A percentile compares a stretch with the other conserved stretches of the same genome.
Evolutionary conservation across 2,888 invertebrate species (phyloP).

Genomic region (Lapara coniferarum): DNA sequence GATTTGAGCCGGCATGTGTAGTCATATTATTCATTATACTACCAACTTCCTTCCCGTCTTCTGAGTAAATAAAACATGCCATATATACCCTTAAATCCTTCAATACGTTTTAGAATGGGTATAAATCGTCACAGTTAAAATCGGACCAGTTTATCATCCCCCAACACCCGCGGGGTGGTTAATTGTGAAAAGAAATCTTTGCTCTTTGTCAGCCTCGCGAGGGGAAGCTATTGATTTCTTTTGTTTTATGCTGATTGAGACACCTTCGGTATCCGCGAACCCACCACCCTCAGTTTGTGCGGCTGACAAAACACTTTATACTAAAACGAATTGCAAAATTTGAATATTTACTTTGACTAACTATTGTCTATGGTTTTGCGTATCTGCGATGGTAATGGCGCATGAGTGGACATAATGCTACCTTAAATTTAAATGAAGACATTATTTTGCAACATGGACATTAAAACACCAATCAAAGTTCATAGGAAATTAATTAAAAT

Average conservation of each 20-base stretch:
- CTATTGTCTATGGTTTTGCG: background rate
- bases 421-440: too few relatives aligned
- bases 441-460: too few relatives aligned
- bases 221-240: conserved; percentile 81
- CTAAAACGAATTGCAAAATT: conserved; percentile 66
- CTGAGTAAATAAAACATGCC: background rate
- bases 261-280: conserved; percentile 75
- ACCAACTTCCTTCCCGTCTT: background rate
- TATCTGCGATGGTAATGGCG: background rate
- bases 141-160: conserved; percentile 71
- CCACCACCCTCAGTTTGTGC: conserved; percentile 60
- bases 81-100: background rate
- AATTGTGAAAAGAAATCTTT: conserved; percentile 84
- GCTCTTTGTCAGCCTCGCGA: conserved; percentile 78
- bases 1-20: too few relatives aligned
- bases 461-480: too few relatives aligned
- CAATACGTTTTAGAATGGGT: conserved; percentile 35
- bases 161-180: conserved; percentile 74
- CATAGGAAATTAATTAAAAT: too few relatives aligned
- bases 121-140: conserved; percentile 60
- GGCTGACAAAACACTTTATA: conserved; percentile 79
- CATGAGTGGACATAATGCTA: too few relatives aligned
- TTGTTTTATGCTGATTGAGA: conserved; percentile 85
- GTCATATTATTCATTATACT: too few relatives aligned
- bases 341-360: conserved; percentile 34